phyloP scores from a whole-genome alignment of 1,140 invertebrate species.

The Bombus impatiens region DNA sequence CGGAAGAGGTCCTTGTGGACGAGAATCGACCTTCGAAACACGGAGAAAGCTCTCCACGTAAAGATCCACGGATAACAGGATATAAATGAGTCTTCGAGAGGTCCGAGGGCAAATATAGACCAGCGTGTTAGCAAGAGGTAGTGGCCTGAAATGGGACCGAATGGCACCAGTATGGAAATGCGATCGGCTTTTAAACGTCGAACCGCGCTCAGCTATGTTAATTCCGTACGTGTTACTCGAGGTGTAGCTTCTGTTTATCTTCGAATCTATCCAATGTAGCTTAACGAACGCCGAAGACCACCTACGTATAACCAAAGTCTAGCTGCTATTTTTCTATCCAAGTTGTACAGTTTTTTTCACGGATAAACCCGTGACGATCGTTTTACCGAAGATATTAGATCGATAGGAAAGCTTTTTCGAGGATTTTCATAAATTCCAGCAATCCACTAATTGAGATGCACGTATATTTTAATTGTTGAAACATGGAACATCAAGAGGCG shows the following conservation, averaged over 20 bases:
- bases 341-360: neutral
- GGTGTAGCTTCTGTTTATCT: conserved; percentile 82
- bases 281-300: conserved; percentile 76
- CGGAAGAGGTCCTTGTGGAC: neutral
- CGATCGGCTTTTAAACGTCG: conserved; percentile 77
- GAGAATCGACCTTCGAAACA: conserved; percentile 47
- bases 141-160: conserved; percentile 73
- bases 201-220: conserved; percentile 77
- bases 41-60: conserved; percentile 44
- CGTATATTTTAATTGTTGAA: too few species aligned
- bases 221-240: conserved; percentile 79
- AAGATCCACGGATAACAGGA: conserved; percentile 67
- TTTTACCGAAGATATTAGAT: neutral
- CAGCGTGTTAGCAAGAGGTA: conserved; percentile 67
- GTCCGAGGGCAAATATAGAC: conserved; percentile 76
- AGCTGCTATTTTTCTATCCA: neutral
- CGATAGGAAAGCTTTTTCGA: too few species aligned
- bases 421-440: too few species aligned
- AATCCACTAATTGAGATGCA: too few species aligned
- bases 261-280: conserved; percentile 77
- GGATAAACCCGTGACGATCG: too few species aligned
- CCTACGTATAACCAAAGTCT: conserved; percentile 61
- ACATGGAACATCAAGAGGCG: too few species aligned
- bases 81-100: conserved; percentile 66
- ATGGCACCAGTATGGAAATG: conserved; percentile 80